Conservation (phyloP, 2,888 invertebrate genomes). For the Yponomeuta malinellus region DNA sequence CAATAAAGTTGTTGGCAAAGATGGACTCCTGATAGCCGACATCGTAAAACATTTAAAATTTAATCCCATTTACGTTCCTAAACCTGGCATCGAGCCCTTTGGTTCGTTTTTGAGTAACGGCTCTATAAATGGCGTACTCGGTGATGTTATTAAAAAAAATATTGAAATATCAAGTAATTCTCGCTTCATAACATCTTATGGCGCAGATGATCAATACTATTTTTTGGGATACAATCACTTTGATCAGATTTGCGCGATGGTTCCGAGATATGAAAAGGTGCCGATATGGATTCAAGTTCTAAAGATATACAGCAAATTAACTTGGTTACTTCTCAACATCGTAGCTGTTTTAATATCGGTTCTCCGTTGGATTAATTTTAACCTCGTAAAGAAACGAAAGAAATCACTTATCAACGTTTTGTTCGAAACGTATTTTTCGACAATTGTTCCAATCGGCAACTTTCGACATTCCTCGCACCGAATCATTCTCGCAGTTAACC, state of each 20-base stretch:
- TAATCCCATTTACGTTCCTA: neutral
- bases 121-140: constrained; percentile 8
- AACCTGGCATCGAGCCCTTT: constrained; percentile 6
- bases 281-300: constrained; percentile 12
- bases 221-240: constrained; percentile 13
- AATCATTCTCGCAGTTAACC: constrained; percentile 7
- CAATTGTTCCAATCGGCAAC: constrained; percentile 7
- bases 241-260: constrained; percentile 13
- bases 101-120: constrained; percentile 8
- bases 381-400: neutral
- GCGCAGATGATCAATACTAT: constrained; percentile 11
- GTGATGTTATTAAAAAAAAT: constrained; percentile 12
- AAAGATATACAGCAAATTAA: constrained; percentile 7
- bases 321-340: constrained; percentile 7
- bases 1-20: constrained; percentile 8
- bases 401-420: constrained; percentile 1
- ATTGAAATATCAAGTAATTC: constrained; percentile 14
- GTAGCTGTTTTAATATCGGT: neutral
- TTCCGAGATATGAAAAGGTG: neutral
- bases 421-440: constrained; percentile 8
- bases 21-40: constrained; percentile 14
- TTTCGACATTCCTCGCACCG: constrained; percentile 2
- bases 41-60: constrained; percentile 14
- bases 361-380: constrained; percentile 5
- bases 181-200: constrained; percentile 16